Evolutionary conservation across 2,113 vertebrate species (phyloP), one percentile per base, ranked within the genome.

Genomic region (Salvelinus alpinus): DNA sequence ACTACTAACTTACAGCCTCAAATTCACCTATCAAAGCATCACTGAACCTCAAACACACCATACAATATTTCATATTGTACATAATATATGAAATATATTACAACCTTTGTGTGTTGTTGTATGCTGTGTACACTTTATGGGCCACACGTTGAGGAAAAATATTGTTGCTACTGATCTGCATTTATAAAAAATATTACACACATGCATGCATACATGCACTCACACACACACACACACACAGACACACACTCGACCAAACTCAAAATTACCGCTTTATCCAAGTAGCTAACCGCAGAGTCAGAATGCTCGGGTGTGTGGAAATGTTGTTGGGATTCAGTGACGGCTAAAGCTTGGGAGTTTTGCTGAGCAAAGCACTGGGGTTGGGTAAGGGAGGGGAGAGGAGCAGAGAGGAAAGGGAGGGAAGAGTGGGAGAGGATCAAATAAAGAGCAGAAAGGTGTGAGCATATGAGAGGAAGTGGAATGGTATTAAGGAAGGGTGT

Each of bases 321-420:
- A 44, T 44, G 38, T 44, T 44, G 38, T 44, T 44, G 38, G 38
- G 38, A 44, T 44, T 44, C 38, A 9, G 38, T 44, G 38, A 88
- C 72, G 81, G 80, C 83, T 86, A 80, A 85, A 86, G 88, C 88
- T 89, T 72, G 77, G 74, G 82, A 87, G 87, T 88, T 88, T 82
- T 91, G 88, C 89, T 90, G 90, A 91, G 83, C 69, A 51, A 60
- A 85, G 84, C 88, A 86, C 38, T 44, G 9, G 38, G 9, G 38
- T 2, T 44, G 29, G 70, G 38, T 4, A 4, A 16, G 25, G 79
- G 70, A 67, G 84, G 78, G 76, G 78, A 9, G 9, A 67, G 44
- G 27, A 38, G 72, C 27, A 60, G 82, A 20, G 82, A 75, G 27
- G 44, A 34, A 18, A 9, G 44, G 22, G 5, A 72, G 18, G 2